Conservation (phyloP, 1,140 invertebrate species). For the Berghia stephanieae region DNA sequence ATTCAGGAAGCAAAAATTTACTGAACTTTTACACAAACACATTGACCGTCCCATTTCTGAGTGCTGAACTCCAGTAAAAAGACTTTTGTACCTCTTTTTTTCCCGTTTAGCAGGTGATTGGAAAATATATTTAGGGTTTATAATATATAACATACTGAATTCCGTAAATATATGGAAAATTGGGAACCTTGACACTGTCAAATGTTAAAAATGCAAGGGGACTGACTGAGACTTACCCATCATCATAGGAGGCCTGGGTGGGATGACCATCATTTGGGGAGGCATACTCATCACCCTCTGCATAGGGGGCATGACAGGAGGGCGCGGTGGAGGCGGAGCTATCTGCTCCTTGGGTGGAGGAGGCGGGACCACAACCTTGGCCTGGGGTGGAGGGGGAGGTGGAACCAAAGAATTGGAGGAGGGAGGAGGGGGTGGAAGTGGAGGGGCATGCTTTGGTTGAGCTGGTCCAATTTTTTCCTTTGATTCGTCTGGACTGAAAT, state of each 20-base stretch:
- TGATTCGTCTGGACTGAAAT: slow-evolving; percentile 82
- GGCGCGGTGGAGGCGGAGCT: slow-evolving; percentile 38
- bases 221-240: slow-evolving; percentile 43
- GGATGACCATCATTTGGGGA: slow-evolving; percentile 50
- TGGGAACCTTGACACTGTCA: neutral
- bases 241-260: slow-evolving; percentile 52
- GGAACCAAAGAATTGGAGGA: slow-evolving; percentile 36
- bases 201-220: neutral
- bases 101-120: no score
- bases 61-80: no score
- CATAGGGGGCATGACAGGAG: slow-evolving; percentile 44
- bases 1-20: no score
- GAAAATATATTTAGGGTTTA: no score
- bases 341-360: slow-evolving; percentile 38
- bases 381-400: slow-evolving; percentile 35
- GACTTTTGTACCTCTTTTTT: no score
- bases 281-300: slow-evolving; percentile 46
- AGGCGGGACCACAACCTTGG: slow-evolving; percentile 35
- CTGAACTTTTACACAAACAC: no score
- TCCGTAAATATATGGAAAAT: no score
- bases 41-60: no score
- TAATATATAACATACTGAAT: no score
- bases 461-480: slow-evolving; percentile 78
- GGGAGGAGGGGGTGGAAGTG: slow-evolving; percentile 47
- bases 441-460: slow-evolving; percentile 46